Percentiles rank a stretch among this genome's conserved stretches.
These are phyloP conservation scores for Montipora efflorescens DNA, from an alignment of 64 coral and sea anemone species.

Conservation along the genomic window DNA sequence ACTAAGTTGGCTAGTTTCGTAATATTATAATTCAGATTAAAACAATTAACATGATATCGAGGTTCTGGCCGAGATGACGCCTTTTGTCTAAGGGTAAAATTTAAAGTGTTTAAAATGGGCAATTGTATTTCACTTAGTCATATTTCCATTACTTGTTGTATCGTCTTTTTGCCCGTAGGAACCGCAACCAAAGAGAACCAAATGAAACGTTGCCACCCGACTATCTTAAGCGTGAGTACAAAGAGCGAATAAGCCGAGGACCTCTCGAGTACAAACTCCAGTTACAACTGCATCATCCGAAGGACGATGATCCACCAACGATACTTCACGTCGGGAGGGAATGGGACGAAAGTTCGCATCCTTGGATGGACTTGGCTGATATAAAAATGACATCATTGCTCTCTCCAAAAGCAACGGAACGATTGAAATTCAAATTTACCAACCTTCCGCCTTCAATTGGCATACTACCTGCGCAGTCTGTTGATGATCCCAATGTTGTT, in stretches of 20 bases:
- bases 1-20: too few relatives aligned
- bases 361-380: conserved; percentile 82
- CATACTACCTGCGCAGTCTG: conserved; percentile 26
- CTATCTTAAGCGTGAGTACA: conserved; percentile 83
- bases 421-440: conserved; percentile 22
- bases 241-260: conserved; percentile 51
- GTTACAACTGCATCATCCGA: conserved; percentile 55
- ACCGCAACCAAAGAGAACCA: too few relatives aligned
- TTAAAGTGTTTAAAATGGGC: neutral
- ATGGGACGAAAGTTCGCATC: conserved; percentile 74
- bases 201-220: conserved; percentile 44
- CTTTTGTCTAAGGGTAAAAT: neutral
- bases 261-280: conserved; percentile 77
- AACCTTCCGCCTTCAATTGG: conserved; percentile 1
- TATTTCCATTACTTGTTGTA: neutral
- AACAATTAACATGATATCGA: too few relatives aligned
- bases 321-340: conserved; percentile 36
- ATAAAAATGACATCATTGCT: conserved; percentile 62
- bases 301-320: conserved; percentile 19
- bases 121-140: neutral
- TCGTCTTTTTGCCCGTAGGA: too few relatives aligned
- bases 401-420: conserved; percentile 17
- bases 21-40: too few relatives aligned
- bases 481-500: conserved; percentile 60
- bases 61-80: too few relatives aligned